Percentiles rank a stretch among this genome's conserved stretches.
phyloP scores from a whole-genome alignment of 1,140 invertebrate species.

The Hyposmocoma kahamanoa region DNA sequence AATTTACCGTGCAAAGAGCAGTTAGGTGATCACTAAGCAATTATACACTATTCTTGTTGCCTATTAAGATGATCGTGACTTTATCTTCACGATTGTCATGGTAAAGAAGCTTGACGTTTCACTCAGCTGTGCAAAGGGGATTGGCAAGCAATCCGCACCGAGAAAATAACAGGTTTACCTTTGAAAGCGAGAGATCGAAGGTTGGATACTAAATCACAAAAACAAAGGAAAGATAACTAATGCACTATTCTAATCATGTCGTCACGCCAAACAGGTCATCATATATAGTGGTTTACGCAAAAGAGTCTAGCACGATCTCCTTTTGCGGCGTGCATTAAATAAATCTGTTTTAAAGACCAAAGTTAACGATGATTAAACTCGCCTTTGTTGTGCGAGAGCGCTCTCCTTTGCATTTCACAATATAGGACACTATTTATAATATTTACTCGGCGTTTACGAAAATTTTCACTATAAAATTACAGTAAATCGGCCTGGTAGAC shows the following conservation, averaged over 20 bases:
- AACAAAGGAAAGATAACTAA: background rate
- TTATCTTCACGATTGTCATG: no score
- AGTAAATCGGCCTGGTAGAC: slow-evolving; percentile 38
- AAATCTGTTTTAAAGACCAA: background rate
- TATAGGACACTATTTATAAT: slow-evolving; percentile 35
- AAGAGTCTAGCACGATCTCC: slow-evolving; percentile 34
- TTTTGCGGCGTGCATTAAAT: slow-evolving; percentile 38
- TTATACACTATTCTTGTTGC: no score
- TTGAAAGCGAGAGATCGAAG: no score
- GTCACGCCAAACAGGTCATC: slow-evolving; percentile 38
- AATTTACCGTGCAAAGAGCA: no score
- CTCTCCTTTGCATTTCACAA: slow-evolving; percentile 69
- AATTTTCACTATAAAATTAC: slow-evolving; percentile 38
- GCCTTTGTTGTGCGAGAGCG: slow-evolving; percentile 61
- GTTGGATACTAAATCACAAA: no score
- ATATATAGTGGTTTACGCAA: slow-evolving; percentile 31
- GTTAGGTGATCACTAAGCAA: no score
- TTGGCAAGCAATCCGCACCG: background rate
- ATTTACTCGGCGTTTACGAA: slow-evolving; percentile 31
- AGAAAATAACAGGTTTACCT: slow-evolving; percentile 15
- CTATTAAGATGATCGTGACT: no score
- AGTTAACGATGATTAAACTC: slow-evolving; percentile 37
- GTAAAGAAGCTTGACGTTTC: no score
- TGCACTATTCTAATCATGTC: slow-evolving; percentile 19
- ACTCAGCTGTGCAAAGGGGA: background rate